Conservation (phyloP, 1,140 invertebrate genomes). For the Galleria mellonella region DNA sequence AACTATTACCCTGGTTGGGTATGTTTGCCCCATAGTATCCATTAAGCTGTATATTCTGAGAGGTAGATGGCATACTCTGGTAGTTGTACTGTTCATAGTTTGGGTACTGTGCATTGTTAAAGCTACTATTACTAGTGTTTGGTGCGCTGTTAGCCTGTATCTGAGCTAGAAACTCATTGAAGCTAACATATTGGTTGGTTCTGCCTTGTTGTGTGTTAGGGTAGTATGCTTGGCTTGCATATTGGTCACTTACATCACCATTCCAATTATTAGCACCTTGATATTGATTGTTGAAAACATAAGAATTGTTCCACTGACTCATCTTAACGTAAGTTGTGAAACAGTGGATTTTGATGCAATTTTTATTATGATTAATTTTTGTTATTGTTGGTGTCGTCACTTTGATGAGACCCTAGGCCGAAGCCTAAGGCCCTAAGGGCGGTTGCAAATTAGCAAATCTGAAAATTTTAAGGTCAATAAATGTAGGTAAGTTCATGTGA, state of each 20-base stretch:
- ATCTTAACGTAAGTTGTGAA: slow-evolving; percentile 50
- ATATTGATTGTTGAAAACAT: slow-evolving; percentile 51
- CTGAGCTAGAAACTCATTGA: slow-evolving; percentile 62
- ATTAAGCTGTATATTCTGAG: slow-evolving; percentile 38
- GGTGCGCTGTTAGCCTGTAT: slow-evolving; percentile 40
- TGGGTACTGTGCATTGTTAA: slow-evolving; percentile 45
- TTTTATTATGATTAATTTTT: slow-evolving; percentile 1
- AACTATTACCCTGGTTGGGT: slow-evolving; percentile 30
- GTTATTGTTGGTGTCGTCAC: slow-evolving; percentile 10
- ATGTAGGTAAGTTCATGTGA: too few species aligned
- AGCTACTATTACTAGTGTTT: slow-evolving; percentile 22
- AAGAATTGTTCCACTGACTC: slow-evolving; percentile 65
- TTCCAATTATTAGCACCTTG: slow-evolving; percentile 47
- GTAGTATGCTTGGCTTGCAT: slow-evolving; percentile 47
- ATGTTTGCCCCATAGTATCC: slow-evolving; percentile 33
- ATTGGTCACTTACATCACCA: slow-evolving; percentile 44
- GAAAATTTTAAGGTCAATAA: slow-evolving; percentile 16
- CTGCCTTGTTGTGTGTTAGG: slow-evolving; percentile 43
- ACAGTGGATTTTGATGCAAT: slow-evolving; percentile 14
- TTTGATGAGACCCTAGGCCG: slow-evolving; percentile 42
- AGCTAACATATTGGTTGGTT: slow-evolving; percentile 55
- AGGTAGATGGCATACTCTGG: slow-evolving; percentile 37
- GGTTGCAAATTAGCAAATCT: slow-evolving; percentile 23
- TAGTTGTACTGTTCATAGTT: slow-evolving; percentile 49
- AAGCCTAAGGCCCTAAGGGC: slow-evolving; percentile 43